phyloP scores from a whole-genome alignment of 1,140 invertebrate species.

The Hestina assimilis region DNA sequence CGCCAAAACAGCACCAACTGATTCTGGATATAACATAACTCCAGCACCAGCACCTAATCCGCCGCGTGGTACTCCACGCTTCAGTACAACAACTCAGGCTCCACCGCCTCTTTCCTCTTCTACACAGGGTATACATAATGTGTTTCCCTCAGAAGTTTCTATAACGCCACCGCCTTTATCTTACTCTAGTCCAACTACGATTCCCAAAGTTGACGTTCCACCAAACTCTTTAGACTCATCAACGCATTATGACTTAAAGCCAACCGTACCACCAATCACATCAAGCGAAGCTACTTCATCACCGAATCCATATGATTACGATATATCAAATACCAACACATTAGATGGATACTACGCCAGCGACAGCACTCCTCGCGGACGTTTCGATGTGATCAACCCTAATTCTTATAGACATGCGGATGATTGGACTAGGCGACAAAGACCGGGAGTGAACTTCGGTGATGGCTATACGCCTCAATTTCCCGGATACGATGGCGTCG shows the following conservation, averaged over 20 bases:
- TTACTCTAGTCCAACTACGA: constrained; percentile 51
- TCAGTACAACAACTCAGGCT: constrained; percentile 50
- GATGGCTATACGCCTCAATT: constrained; percentile 80
- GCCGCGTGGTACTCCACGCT: constrained; percentile 46
- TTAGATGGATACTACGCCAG: constrained; percentile 61
- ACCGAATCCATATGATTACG: constrained; percentile 52
- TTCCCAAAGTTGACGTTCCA: constrained; percentile 66
- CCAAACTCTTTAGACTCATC: constrained; percentile 71
- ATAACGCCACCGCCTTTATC: constrained; percentile 43
- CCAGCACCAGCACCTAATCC: constrained; percentile 51
- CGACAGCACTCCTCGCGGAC: constrained; percentile 46
- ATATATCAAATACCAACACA: constrained; percentile 58
- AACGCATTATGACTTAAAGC: constrained; percentile 61
- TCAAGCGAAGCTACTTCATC: constrained; percentile 54
- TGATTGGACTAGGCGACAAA: constrained; percentile 51
- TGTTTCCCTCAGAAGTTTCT: constrained; percentile 45
- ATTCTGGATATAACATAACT: constrained; percentile 81
- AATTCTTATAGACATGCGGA: constrained; percentile 57
- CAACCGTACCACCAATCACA: constrained; percentile 67
- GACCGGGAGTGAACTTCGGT: constrained; percentile 52
- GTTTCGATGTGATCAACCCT: constrained; percentile 53
- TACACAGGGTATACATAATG: constrained; percentile 49
- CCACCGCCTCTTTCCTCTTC: constrained; percentile 63
- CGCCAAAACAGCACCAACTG: constrained; percentile 84
- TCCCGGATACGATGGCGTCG: constrained; percentile 84